Evolutionary conservation across 2,797 vertebrate genomes (phyloP), one percentile per base, ranked within the genome.

Genomic region (Diceros bicornis): DNA sequence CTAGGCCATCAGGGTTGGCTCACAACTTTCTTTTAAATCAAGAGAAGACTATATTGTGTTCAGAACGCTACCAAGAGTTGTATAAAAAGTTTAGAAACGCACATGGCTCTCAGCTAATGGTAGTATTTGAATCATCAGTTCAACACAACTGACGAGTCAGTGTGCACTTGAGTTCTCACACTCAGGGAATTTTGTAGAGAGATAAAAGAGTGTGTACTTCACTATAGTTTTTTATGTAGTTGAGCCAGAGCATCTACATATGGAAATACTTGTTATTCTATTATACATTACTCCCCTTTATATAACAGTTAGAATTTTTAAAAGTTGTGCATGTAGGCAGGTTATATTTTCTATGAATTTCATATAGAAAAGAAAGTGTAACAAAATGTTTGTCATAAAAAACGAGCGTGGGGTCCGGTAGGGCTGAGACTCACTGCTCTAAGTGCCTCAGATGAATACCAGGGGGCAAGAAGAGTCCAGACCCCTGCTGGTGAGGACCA

Each of bases 281-380:
- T 32, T 50, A 23, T 7, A 52, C 5, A 1, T 75, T 86, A 59
- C 20, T 92, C 50, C 87, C 50, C 27, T 92, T 95, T 62, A 66
- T 61, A 47, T 85, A 77, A 68, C 21, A 81, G 10, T 88, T 61
- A 83, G 34, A 96, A 86, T 86, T 93, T 83, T 71, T 61, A 12
- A 61, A 97, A 92, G 41, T 90, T 79, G 50, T 47, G 16, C 74
- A 16, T 68, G 20, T 11, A 37, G 10, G 23, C 18, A 94, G 79
- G 18, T 94, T 81, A 29, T 47, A 52, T 90, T 74, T 92, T 96
- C 72, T 94, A 18, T 84, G 47, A 86, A 52, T 96, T 95, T 78
- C 37, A 41, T 50, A n/a, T 82, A 69, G 68, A 41, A 86, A 82
- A 92, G 7, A 81, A 71, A 78, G 44, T 64, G 29, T 78, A 83